Evolutionary conservation across 2,113 vertebrate genomes (phyloP), one percentile per base, ranked within the genome.

Genomic region (Tretioscincus oriximinensis): DNA sequence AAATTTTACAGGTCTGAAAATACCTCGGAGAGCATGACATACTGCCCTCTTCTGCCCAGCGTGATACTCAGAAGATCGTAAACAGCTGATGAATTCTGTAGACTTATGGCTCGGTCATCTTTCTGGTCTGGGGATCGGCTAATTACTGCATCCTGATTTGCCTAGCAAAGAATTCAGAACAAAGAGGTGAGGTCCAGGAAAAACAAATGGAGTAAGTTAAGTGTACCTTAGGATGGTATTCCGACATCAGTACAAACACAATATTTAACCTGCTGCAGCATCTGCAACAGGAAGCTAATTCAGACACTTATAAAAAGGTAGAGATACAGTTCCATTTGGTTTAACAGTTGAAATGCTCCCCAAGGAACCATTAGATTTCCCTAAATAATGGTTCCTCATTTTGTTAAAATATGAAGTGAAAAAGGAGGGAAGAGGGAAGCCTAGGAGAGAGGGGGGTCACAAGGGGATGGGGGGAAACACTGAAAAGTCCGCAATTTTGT

Each of bases 11-110:
- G 0, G 21, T 70, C 28, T 9, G 45, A 51, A 41, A 41, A 76
- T 95, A 99, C 98, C 98, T 99, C 97, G 2, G 98, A 97, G 11
- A 99, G 96, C 97, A 99, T 98, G 93, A 92, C 91, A 49, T 98
- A 99, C 96, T 99, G 98, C 94, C 98, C 98, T 92, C 98, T 97
- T 91, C 98, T 97, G 96, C 97, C 98, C 96, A 99, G 96, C 0
- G 97, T 97, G 85, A 99, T 97, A 87, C 96, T 97, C 76, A 99
- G 96, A 90, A 99, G 96, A 92, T 99, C 97, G 0, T 99, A 99
- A 84, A 99, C 96, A 0, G 96, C 95, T 26, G 97, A 94, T 3
- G 97, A 96, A n/a, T 97, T 96, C 85, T 75, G 95, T 68, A 99
- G 92, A 89, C 98, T 99, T 88, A 95, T 87, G 9, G 94, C 91